phyloP scores from a whole-genome alignment of 2,888 invertebrate genomes.

The Euproctis similis region DNA sequence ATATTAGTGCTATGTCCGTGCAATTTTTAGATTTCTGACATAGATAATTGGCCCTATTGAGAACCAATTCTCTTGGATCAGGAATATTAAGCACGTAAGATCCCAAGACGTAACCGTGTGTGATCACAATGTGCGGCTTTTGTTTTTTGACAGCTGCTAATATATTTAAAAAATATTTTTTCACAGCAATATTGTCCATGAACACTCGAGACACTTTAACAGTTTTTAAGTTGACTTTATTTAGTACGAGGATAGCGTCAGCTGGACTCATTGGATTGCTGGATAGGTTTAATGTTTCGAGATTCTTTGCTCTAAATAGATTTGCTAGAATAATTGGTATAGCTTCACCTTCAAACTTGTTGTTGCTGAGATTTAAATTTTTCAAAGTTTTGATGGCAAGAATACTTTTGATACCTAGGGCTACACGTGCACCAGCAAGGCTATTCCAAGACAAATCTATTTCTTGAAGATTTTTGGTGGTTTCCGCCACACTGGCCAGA shows the following conservation, averaged over 20 bases:
- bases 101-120: constrained; percentile 33
- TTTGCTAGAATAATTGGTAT: constrained; percentile 23
- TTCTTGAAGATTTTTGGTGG: constrained; percentile 26
- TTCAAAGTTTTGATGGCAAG: constrained; percentile 30
- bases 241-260: constrained; percentile 36
- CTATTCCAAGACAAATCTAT: constrained; percentile 51
- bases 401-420: constrained; percentile 29
- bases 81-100: constrained; percentile 20
- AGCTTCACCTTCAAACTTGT: constrained; percentile 35
- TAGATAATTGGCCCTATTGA: constrained; percentile 42
- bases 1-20: constrained; percentile 38
- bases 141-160: constrained; percentile 23
- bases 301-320: constrained; percentile 32
- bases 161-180: constrained; percentile 27
- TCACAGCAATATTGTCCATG: constrained; percentile 43
- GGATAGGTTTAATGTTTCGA: constrained; percentile 42
- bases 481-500: constrained; percentile 33
- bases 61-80: constrained; percentile 39
- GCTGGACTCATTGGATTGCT: constrained; percentile 40
- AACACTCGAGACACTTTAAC: constrained; percentile 36
- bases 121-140: constrained; percentile 30
- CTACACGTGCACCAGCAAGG: constrained; percentile 31
- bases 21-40: constrained; percentile 32
- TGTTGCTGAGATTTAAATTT: constrained; percentile 42
- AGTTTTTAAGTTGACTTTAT: constrained; percentile 24